Base-by-base conservation (phyloP, 1,140 invertebrate species). In the Bacillus rossius region DNA sequence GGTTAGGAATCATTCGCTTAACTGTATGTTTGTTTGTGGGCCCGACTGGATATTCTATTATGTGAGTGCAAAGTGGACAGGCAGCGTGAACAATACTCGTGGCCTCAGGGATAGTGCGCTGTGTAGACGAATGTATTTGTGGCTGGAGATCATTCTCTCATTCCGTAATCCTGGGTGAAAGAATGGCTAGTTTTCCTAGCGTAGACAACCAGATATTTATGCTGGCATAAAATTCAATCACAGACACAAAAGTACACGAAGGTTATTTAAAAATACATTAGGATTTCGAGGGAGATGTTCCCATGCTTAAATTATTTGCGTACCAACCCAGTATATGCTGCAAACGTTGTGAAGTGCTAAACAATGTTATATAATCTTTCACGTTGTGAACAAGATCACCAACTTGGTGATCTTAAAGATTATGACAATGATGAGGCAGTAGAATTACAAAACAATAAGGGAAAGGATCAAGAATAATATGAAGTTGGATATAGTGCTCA, bases 201-300 rank as follows among this genome's bases (percentile, higher is more conserved):
- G 25, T 19, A 47, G n/a, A 20, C n/a, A 56, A n/a, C 45, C 56
- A n/a, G 40, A 40, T 1, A 25, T 50, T 48, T 10, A 23, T 13
- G 25, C 40, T 37, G 56, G 29, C 19, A 2, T 16, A 8, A 3
- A 38, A 22, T 65, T 48, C 48, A 34, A 60, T 42, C 17, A 38
- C 38, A 41, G 51, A 42, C 63, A 66, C 55, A 59, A 61, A 45
- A 19, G 10, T 37, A 67, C 62, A 38, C 45, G 66, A 34, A 60
- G 62, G 47, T 38, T 65, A 17, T 49, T 67, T 23, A 63, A 67
- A 60, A 55, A 60, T 56, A 25, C 61, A 0, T 58, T 56, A 29
- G 64, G 66, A 57, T 66, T 20, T 34, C 66, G 13, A 67, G 66
- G 60, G 61, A 64, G 29, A 62, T 55, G 19, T 67, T 67, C 53